Conservation (phyloP, 2,888 invertebrate species). For the Leistus spinibarbis region DNA sequence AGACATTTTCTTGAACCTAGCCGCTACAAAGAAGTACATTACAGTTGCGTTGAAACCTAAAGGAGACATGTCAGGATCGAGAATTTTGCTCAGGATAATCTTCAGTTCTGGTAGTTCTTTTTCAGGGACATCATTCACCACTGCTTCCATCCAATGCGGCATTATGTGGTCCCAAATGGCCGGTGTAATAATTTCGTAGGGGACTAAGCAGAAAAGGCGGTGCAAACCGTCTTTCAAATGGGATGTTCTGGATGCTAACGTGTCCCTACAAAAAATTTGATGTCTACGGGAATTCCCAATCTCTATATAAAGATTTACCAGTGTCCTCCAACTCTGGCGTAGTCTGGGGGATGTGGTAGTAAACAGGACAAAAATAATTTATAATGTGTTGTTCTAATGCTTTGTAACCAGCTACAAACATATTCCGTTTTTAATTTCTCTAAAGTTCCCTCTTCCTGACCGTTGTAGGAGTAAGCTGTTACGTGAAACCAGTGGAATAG, state of each 20-base stretch:
- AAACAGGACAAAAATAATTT: slow-evolving; percentile 91
- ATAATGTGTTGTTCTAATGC: slow-evolving; percentile 83
- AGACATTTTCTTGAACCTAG: slow-evolving; percentile 79
- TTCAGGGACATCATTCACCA: slow-evolving; percentile 89
- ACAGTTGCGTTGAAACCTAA: slow-evolving; percentile 92
- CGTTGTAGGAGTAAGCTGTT: slow-evolving; percentile 95
- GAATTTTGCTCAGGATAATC: slow-evolving; percentile 86
- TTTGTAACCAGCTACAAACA: slow-evolving; percentile 90
- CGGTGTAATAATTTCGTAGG: slow-evolving; percentile 95
- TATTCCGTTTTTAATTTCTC: slow-evolving; percentile 92
- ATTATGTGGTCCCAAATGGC: slow-evolving; percentile 98
- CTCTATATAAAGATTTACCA: slow-evolving; percentile 64
- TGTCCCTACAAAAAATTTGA: slow-evolving; percentile 66
- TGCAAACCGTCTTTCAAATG: slow-evolving; percentile 95
- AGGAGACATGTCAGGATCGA: slow-evolving; percentile 96
- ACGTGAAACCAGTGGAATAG: slow-evolving; percentile 99
- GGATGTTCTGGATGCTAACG: slow-evolving; percentile 81
- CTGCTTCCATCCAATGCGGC: slow-evolving; percentile 99
- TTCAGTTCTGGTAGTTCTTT: slow-evolving; percentile 85
- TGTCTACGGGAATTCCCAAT: neutral
- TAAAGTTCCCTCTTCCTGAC: slow-evolving; percentile 86
- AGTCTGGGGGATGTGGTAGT: slow-evolving; percentile 94
- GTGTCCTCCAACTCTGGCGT: slow-evolving; percentile 93
- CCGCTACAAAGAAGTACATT: slow-evolving; percentile 92
- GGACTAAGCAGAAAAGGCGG: slow-evolving; percentile 92